Conservation (phyloP, 1,140 invertebrate genomes). For the Bilobella aurantiaca region DNA sequence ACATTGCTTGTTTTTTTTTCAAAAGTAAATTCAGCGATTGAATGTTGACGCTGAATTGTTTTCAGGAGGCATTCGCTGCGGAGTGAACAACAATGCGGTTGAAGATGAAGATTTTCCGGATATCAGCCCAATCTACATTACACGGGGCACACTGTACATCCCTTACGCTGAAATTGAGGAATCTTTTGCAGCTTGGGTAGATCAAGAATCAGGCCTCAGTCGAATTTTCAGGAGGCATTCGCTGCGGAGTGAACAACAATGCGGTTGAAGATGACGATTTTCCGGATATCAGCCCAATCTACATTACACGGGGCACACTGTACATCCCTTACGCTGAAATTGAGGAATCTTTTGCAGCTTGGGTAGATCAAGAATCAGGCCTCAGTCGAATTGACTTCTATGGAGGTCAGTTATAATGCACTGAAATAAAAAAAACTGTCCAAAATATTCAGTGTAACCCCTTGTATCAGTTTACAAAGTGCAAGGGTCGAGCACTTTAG, state of each 20-base stretch:
- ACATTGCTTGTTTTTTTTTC: too few species aligned
- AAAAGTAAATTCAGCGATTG: too few species aligned
- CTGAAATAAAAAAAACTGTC: neutral
- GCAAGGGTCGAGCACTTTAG: neutral
- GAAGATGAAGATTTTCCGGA: conserved; percentile 25
- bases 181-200: neutral
- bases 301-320: conserved; percentile 48
- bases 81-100: conserved; percentile 28
- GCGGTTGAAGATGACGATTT: conserved; percentile 24
- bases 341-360: conserved; percentile 53
- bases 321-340: conserved; percentile 90
- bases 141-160: conserved; percentile 57
- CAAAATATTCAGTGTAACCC: neutral
- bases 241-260: conserved; percentile 28
- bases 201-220: neutral
- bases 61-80: conserved; percentile 12
- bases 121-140: conserved; percentile 28
- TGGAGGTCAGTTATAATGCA: conserved; percentile 50
- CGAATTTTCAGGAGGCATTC: neutral
- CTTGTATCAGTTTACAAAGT: neutral
- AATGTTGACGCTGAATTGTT: neutral
- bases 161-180: conserved; percentile 78
- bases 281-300: conserved; percentile 25
- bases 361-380: conserved; percentile 62
- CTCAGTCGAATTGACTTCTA: conserved; percentile 89